Conservation (phyloP, 1,140 invertebrate species). For the Chlorops oryzae region DNA sequence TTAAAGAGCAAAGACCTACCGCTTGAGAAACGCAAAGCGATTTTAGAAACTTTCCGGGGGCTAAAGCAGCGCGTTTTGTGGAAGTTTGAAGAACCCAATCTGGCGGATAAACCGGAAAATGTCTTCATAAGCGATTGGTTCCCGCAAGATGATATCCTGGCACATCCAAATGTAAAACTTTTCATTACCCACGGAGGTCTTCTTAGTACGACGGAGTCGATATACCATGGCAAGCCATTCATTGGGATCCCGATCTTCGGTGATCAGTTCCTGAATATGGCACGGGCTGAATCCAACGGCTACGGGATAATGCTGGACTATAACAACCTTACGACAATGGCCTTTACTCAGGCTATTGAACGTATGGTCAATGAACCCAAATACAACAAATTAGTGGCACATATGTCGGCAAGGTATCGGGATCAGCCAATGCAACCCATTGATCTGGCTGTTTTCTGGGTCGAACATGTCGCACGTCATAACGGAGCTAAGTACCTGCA, state of each 20-base stretch:
- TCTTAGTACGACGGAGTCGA: slow-evolving; percentile 62
- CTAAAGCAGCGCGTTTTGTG: slow-evolving; percentile 59
- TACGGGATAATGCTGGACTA: slow-evolving; percentile 47
- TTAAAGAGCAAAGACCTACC: slow-evolving; percentile 52
- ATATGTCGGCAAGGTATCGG: slow-evolving; percentile 54
- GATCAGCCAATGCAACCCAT: slow-evolving; percentile 58
- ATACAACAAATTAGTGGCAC: slow-evolving; percentile 27
- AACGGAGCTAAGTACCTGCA: slow-evolving; percentile 43
- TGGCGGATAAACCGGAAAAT: slow-evolving; percentile 54
- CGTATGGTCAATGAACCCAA: slow-evolving; percentile 21
- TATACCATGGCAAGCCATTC: slow-evolving; percentile 64
- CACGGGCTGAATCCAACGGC: slow-evolving; percentile 47
- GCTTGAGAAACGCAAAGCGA: slow-evolving; percentile 46
- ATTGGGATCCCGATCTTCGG: slow-evolving; percentile 63
- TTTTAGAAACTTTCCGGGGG: slow-evolving; percentile 53
- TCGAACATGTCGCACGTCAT: slow-evolving; percentile 61
- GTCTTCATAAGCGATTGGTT: slow-evolving; percentile 61
- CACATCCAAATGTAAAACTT: slow-evolving; percentile 59
- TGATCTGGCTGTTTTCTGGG: slow-evolving; percentile 62
- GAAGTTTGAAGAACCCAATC: slow-evolving; percentile 59
- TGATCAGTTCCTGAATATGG: slow-evolving; percentile 58
- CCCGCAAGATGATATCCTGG: slow-evolving; percentile 64
- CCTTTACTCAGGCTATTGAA: slow-evolving; percentile 23
- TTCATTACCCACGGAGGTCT: slow-evolving; percentile 70
- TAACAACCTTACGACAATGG: slow-evolving; percentile 22